A percentile compares a stretch with the other conserved stretches of the same genome.
phyloP scores from a whole-genome alignment of 1,140 invertebrate species.

The Pachypeltis micranthus region DNA sequence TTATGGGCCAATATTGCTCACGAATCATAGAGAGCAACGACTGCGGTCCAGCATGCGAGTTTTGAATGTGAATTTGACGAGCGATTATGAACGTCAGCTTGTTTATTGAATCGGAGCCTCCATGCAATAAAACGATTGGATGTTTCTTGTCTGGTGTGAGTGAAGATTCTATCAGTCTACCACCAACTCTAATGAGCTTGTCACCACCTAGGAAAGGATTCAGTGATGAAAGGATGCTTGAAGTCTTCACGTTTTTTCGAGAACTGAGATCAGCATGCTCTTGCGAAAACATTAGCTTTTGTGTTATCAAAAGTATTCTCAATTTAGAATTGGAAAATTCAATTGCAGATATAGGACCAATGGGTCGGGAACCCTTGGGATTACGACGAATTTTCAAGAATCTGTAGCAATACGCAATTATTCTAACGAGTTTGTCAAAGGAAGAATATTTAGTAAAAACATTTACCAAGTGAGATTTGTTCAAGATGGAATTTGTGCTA shows the following conservation, averaged over 20 bases:
- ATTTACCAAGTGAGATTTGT: no score
- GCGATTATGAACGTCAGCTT: slow-evolving; percentile 28
- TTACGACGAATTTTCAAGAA: not conserved
- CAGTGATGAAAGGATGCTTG: not conserved
- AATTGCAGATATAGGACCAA: not conserved
- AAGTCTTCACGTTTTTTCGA: not conserved
- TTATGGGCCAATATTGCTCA: slow-evolving; percentile 17
- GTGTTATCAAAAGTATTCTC: not conserved
- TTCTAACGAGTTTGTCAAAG: not conserved
- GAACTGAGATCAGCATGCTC: not conserved
- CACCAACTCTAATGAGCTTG: slow-evolving; percentile 18
- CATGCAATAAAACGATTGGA: slow-evolving; percentile 33
- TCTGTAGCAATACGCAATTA: not conserved
- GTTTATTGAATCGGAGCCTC: slow-evolving; percentile 28
- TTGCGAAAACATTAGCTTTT: not conserved
- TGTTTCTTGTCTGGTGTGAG: slow-evolving; percentile 30
- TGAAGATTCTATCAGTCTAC: not conserved
- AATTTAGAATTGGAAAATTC: not conserved
- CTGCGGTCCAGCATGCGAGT: slow-evolving; percentile 31
- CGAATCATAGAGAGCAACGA: slow-evolving; percentile 12
- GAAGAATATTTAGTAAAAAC: not conserved
- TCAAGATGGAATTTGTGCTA: no score
- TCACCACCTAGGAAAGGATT: slow-evolving; percentile 14
- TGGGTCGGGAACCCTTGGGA: not conserved
- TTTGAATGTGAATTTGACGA: slow-evolving; percentile 27